Evolutionary conservation across 2,797 vertebrate genomes (phyloP), one percentile per base, ranked within the genome.

Genomic region (Ispidina picta): DNA sequence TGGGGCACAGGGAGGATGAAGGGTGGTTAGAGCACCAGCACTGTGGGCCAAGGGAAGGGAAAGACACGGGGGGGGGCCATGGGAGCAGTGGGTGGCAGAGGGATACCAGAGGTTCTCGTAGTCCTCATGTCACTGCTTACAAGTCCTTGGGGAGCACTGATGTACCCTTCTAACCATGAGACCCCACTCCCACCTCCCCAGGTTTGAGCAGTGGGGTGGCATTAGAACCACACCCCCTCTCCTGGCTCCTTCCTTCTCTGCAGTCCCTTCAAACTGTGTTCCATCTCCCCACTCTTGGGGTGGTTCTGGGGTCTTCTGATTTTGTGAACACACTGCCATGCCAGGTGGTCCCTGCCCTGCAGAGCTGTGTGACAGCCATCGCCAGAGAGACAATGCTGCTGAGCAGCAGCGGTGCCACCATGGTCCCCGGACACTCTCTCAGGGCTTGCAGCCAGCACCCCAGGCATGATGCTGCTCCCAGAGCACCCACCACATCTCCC

Each of bases 361-460:
- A 39, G 85, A 78, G 43, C 35, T 26, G 19, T 21, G 44, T 3
- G 8, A 37, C 29, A 76, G 12, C 22, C 5, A 17, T 4, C 1
- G 2, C 21, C 1, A 1, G 33, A 37, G 23, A 44, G 28, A 51
- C 11, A 12, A 43, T 37, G 65, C 9, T 79, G 62, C 54, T 54
- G 72, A 66, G 58, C 13, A 29, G 39, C 59, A 8, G n/a, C 0
- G 0, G 18, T 8, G 35, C 10, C 49, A 54, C 49, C 1, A 0
- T 0, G 0, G n/a, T 12, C 33, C 69, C 62, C 68, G 60, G 1
- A 51, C 15, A 56, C 1, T 0, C 7, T 51, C n/a, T 49, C 15
- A 18, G 35, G 26, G 26, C 31, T 66, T 25, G 48, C 46, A 63
- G 28, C 26, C 68, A 55, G 48, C 71, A 49, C 16, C 20, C 17